Evolutionary conservation across 2,797 vertebrate genomes (phyloP).

Genomic region (Xenentodon cancila): DNA sequence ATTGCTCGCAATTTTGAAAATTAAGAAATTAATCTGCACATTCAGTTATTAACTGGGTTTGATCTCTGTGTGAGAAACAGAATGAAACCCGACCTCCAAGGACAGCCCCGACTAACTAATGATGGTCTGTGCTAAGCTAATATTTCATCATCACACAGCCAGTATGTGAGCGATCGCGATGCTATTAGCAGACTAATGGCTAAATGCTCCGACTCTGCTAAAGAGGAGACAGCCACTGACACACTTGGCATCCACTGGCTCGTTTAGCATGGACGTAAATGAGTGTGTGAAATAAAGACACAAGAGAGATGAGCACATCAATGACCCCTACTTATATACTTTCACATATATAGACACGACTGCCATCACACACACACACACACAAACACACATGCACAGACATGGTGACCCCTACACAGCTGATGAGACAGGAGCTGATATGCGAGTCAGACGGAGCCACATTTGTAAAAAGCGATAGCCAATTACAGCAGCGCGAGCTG

Average conservation of each 20-base stretch:
- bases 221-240: slow-evolving; percentile 68
- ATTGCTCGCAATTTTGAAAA: slow-evolving; percentile 14
- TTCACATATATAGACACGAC: slow-evolving; percentile 6
- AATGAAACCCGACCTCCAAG: slow-evolving; percentile 74
- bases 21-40: slow-evolving; percentile 17
- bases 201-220: slow-evolving; percentile 75
- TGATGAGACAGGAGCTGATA: slow-evolving; percentile 81
- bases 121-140: slow-evolving; percentile 73
- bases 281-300: slow-evolving; percentile 74
- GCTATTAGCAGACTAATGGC: slow-evolving; percentile 80
- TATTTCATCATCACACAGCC: slow-evolving; percentile 81
- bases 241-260: slow-evolving; percentile 71
- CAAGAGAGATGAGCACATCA: slow-evolving; percentile 71
- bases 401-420: slow-evolving; percentile 77
- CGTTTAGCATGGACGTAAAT: slow-evolving; percentile 75
- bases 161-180: slow-evolving; percentile 75
- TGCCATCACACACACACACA: slow-evolving; percentile 10
- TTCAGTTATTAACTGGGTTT: slow-evolving; percentile 52
- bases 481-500: slow-evolving; percentile 85
- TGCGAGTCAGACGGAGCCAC: slow-evolving; percentile 81
- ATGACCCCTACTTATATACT: slow-evolving; percentile 65
- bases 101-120: slow-evolving; percentile 76
- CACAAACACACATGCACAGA: slow-evolving; percentile 40
- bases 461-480: slow-evolving; percentile 87
- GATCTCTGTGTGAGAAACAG: slow-evolving; percentile 46